A percentile compares a stretch with the other conserved stretches of the same genome.
phyloP scores from a whole-genome alignment of 2,113 vertebrate species.

The Gopherus flavomarginatus region DNA sequence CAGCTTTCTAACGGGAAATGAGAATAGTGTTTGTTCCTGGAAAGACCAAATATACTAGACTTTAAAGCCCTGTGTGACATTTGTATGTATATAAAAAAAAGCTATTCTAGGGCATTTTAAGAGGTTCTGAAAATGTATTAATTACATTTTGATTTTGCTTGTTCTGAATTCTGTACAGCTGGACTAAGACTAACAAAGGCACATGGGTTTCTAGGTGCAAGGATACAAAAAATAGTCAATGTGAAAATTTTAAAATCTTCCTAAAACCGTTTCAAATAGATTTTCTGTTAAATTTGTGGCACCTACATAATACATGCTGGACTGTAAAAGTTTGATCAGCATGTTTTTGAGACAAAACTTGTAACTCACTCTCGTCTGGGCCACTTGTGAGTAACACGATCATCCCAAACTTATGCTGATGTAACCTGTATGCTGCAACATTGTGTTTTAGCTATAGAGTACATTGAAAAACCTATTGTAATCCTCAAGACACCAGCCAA shows the following conservation, averaged over 20 bases:
- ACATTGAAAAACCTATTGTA: neutral
- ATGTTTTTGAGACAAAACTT: rapidly evolving
- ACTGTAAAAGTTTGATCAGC: neutral
- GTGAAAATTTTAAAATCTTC: neutral
- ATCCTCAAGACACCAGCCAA: neutral
- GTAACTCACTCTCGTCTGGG: neutral
- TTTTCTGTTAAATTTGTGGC: neutral
- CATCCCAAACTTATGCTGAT: neutral
- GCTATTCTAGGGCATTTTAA: neutral
- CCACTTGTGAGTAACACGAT: neutral
- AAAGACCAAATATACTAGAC: neutral
- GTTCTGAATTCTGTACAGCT: neutral
- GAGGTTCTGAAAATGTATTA: neutral
- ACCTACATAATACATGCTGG: neutral
- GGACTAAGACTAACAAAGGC: neutral
- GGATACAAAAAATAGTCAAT: neutral
- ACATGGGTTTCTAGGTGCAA: neutral
- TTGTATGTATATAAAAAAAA: neutral
- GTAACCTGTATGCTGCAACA: neutral
- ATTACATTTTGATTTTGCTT: neutral
- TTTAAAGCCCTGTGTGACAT: neutral
- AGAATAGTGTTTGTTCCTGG: neutral
- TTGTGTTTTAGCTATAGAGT: neutral
- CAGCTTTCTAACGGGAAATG: neutral
- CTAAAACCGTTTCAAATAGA: neutral